These are phyloP conservation scores for Drosophila ustulata DNA, from an alignment of 2,888 invertebrate genomes.

Conservation along the genomic window DNA sequence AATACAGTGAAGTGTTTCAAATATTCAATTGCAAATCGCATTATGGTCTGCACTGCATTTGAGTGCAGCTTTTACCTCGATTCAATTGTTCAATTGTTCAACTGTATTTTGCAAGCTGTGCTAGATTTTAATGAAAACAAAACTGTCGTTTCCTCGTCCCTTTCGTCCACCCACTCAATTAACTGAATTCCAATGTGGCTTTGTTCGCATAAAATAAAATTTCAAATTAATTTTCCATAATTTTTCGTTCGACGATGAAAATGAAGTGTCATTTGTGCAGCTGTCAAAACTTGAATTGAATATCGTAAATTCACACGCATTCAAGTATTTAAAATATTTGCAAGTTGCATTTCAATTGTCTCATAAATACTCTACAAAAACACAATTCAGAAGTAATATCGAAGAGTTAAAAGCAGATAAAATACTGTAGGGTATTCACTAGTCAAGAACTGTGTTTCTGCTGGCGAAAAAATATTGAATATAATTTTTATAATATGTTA, in stretches of 20 bases:
- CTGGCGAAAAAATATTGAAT: neutral
- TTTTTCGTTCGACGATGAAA: conserved; percentile 16
- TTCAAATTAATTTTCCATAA: conserved; percentile 46
- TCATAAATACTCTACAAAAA: conserved; percentile 9
- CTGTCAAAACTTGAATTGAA: conserved; percentile 35
- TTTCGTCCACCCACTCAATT: conserved; percentile 3
- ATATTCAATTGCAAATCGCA: conserved; percentile 23
- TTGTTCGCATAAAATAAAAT: conserved; percentile 7
- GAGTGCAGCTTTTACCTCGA: conserved; percentile 1
- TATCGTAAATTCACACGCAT: conserved; percentile 23
- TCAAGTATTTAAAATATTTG: conserved; percentile 20
- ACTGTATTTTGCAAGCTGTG: conserved; percentile 11
- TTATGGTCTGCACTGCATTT: conserved; percentile 10
- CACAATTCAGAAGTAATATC: no score
- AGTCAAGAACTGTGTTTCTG: neutral
- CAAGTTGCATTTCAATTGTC: conserved; percentile 8
- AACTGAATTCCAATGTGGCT: conserved; percentile 2
- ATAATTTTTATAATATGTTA: conserved; percentile 24
- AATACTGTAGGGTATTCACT: neutral
- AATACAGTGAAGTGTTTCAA: conserved; percentile 7
- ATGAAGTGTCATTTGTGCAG: conserved; percentile 33
- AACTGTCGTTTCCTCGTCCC: neutral
- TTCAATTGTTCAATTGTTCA: conserved; percentile 2
- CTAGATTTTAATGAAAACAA: conserved; percentile 15
- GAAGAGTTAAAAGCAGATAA: no score